Evolutionary conservation across 2,797 vertebrate species (phyloP), one percentile per base, ranked within the genome.

Genomic region (Macroramphosus scolopax): DNA sequence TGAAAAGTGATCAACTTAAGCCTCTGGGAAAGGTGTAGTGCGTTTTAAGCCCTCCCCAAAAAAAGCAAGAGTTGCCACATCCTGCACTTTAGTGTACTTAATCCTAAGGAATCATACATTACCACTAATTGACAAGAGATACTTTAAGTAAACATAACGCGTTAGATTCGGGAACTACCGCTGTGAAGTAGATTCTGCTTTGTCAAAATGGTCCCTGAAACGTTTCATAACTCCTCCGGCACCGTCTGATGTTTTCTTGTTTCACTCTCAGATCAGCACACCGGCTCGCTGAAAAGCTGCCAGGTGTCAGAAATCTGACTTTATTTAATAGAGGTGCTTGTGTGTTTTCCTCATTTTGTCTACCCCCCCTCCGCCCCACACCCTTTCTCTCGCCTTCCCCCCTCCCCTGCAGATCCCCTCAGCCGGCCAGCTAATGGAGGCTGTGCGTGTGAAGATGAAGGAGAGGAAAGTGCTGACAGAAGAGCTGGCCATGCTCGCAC

Each of bases 401-500:
- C 67, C 58, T 59, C 68, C 77, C 73, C 75, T 91, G 67, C 89
- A 97, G 94, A 88, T 92, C 89, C 92, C 93, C 78, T 95, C 93
- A 90, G 92, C 90, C 25, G 87, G 88, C 43, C 85, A 87, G 81
- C 89, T 97, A 91, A 88, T 92, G 88, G 92, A 95, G 87, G 88
- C 91, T 58, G 29, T 97, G 75, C 77, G 90, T 73, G 87, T 90
- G 86, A 97, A 97, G 92, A 91, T 96, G 90, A 92, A 92, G 88
- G 94, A 96, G 85, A 92, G 88, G 85, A 93, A 92, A 82, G 90
- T 91, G 81, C 90, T 97, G 69, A 75, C 88, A 80, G 93, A 96
- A 92, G 91, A 91, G 73, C 93, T 92, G 80, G 88, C 84, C 72
- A 80, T 74, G 79, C 84, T 94, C 51, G 55, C 84, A 86, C 92